phyloP scores from a whole-genome alignment of 1,140 invertebrate genomes.

The Lycorma delicatula region DNA sequence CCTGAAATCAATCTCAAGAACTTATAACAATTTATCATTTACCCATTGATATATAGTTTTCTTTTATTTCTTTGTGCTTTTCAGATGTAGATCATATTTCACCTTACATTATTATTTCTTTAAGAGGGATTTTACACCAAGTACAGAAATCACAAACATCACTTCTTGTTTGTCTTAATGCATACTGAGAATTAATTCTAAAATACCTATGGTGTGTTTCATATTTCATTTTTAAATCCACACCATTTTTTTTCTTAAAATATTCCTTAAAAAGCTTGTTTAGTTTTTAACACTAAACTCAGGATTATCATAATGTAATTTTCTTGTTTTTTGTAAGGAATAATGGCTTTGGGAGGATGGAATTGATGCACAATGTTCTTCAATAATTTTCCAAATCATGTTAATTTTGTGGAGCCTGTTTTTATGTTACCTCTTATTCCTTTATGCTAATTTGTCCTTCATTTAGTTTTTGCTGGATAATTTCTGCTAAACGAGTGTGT shows the following conservation, averaged over 20 bases:
- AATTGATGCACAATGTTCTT: constrained; percentile 11
- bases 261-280: constrained; percentile 1
- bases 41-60: not conserved
- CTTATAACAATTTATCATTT: constrained; percentile 8
- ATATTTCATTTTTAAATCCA: not conserved
- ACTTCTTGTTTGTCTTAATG: constrained; percentile 9
- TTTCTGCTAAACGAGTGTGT: too few species aligned
- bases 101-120: constrained; percentile 7
- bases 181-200: too few species aligned
- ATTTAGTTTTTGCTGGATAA: constrained; percentile 11
- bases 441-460: not conserved
- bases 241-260: constrained; percentile 1
- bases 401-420: constrained; percentile 7
- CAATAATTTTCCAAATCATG: constrained; percentile 7
- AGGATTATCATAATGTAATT: not conserved
- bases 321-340: not conserved
- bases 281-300: constrained; percentile 3
- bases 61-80: constrained; percentile 11
- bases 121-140: not conserved
- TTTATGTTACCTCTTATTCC: constrained; percentile 10
- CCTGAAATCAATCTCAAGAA: constrained; percentile 17
- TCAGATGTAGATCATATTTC: constrained; percentile 9
- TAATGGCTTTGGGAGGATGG: not conserved
- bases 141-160: constrained; percentile 15
- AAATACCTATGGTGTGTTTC: constrained; percentile 7